Evolutionary conservation across 1,140 invertebrate species (phyloP), one percentile per base, ranked within the genome.

Genomic region (Drosophila serrata): DNA sequence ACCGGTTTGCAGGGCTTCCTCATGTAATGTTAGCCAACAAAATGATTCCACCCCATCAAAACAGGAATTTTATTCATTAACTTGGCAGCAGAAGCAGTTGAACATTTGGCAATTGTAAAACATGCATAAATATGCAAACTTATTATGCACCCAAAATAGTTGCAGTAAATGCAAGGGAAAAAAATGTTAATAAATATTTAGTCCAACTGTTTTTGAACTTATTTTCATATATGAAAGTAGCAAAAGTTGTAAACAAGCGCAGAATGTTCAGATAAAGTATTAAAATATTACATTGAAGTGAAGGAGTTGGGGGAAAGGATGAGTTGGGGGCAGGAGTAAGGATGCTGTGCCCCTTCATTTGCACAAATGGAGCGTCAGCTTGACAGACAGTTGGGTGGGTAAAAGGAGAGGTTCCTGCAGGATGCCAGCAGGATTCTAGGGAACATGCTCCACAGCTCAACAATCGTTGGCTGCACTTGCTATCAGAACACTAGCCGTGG

Each of bases 111-210:
- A 69, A 70, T 69, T 56, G 63, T 46, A 69, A 11, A 70, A 72
- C 68, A 72, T 67, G 61, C 46, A 67, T 72, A 72, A 72, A 48
- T 72, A 72, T 58, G 46, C 65, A 29, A 67, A 69, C 62, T 69
- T 69, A 67, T 37, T 67, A 53, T 72, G 65, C 62, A 53, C 33
- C 67, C 67, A n/a, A 58, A 70, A 70, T 70, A 57, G 68, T 58
- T 69, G 17, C 19, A 22, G 35, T 48, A 42, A 56, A 48, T 74
- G 24, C 58, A 37, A 17, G 72, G 40, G 46, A 27, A 65, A 24
- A 24, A 60, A 76, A 64, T 85, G 80, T 81, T 85, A 85, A 86
- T 85, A 86, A 87, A 87, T 82, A 79, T 75, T 85, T 86, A 70
- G 67, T 48, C 42, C 67, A 85, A 86, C 70, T 75, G 60, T 58